Base-by-base conservation (phyloP, 2,888 invertebrate genomes). In the Uropetala carovei region DNA sequence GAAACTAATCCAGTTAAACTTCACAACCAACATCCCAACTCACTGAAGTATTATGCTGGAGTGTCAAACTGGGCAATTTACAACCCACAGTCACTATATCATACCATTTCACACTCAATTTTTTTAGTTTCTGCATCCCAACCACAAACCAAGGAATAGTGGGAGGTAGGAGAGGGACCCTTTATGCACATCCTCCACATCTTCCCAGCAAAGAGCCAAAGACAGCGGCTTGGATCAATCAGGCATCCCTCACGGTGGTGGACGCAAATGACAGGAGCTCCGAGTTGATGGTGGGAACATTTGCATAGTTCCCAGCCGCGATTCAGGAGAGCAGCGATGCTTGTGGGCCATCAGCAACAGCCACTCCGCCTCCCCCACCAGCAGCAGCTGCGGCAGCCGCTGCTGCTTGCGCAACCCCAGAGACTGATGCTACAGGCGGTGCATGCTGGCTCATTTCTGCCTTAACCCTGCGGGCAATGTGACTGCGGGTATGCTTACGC, bases 391-490 rank as follows among this genome's bases (percentile, higher is more conserved):
- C 75, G 10, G 91, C 89, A 64, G 89, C 89, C 43, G 89, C 89
- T 43, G 89, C 89, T n/a, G 89, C 89, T n/a, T 89, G 89, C 60
- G 89, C 89, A 27, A 82, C 85, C 18, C 92, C 84, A 8, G 86
- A 92, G 57, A 86, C 92, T 7, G 84, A 83, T 68, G 92, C 84
- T 56, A 86, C 92, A 56, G 92, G 84, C 43, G 93, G 93, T 13
- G 95, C 95, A 95, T 97, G 97, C 94, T 97, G 97, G 86, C 97
- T 97, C 93, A 98, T 96, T 95, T 98, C 98, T 16, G 98, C 98
- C 95, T 98, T 98, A 92, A 98, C 98, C 93, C 98, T 97, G 92
- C 98, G 96, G 82, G 98, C 98, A 95, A 98, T 98, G 95, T 98
- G 98, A 93, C 98, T 98, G 84, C 98, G 96, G 81, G 98, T 97